Evolutionary conservation across 92 coral and sea anemone species (phyloP).

Genomic region (Hydrozoanthus gracilis): DNA sequence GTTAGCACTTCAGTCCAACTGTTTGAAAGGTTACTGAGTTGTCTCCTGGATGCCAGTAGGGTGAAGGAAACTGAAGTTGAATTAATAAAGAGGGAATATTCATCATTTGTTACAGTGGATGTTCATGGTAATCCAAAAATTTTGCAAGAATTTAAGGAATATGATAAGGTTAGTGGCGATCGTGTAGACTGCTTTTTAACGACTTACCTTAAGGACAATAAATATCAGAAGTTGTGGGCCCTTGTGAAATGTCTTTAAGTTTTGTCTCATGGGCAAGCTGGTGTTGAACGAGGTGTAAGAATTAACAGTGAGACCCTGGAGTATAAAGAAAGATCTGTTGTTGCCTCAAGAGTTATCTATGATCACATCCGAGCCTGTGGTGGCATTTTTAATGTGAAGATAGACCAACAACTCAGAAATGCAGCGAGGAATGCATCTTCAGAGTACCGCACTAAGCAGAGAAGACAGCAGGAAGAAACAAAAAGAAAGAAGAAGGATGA

Average conservation of each 20-base stretch:
- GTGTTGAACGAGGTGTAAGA: conserved; percentile 75
- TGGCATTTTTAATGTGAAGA: conserved; percentile 61
- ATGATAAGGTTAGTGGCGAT: conserved; percentile 55
- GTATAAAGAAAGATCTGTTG: conserved; percentile 69
- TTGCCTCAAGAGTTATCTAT: conserved; percentile 65
- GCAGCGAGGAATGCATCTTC: conserved; percentile 70
- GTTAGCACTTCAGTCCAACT: conserved; percentile 51
- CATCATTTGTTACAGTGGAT: conserved; percentile 62
- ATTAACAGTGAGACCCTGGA: conserved; percentile 62
- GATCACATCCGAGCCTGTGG: conserved; percentile 68
- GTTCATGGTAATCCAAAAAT: conserved; percentile 69
- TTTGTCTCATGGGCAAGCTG: conserved; percentile 70
- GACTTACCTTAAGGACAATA: conserved; percentile 43
- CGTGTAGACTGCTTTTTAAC: conserved; percentile 64
- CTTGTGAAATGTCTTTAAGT: not conserved
- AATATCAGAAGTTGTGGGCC: conserved; percentile 57
- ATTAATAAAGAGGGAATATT: conserved; percentile 56
- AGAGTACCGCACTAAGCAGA: conserved; percentile 49
- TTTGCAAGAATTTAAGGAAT: conserved; percentile 57
- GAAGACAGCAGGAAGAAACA: conserved; percentile 7
- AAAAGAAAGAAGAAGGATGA: conserved; percentile 51
- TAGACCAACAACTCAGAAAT: conserved; percentile 73
- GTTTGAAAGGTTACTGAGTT: conserved; percentile 51
- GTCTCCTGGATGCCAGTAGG: conserved; percentile 62
- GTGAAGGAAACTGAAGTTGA: conserved; percentile 66